A percentile compares a stretch with the other conserved stretches of the same genome.
phyloP scores from a whole-genome alignment of 2,113 vertebrate species.

The Notothenia coriiceps region DNA sequence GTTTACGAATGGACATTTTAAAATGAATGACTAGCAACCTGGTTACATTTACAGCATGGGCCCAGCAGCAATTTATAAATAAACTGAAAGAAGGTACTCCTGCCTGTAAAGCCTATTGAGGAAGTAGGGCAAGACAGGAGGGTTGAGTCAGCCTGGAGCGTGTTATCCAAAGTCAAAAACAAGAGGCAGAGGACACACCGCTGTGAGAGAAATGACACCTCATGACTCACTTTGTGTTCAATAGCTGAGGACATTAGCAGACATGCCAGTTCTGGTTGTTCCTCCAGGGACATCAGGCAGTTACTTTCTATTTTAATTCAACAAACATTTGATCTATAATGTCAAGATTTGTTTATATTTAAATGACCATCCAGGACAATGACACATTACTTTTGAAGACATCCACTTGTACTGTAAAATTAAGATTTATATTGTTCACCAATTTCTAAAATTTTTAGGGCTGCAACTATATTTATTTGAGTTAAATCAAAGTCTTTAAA shows the following conservation, averaged over 20 bases:
- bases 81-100: neutral
- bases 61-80: slow-evolving; percentile 1
- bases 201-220: slow-evolving; percentile 4
- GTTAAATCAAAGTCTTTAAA: neutral
- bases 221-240: slow-evolving; percentile 40
- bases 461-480: no score
- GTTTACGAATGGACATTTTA: neutral
- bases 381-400: no score
- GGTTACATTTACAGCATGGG: neutral
- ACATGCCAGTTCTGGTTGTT: neutral
- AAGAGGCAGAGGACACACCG: neutral
- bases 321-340: neutral
- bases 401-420: no score
- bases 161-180: slow-evolving; percentile 20
- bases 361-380: no score
- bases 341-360: neutral
- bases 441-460: no score
- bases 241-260: neutral
- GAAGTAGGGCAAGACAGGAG: slow-evolving; percentile 13
- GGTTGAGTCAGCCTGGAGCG: slow-evolving; percentile 9
- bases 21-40: slow-evolving; percentile 7
- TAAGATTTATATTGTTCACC: no score
- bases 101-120: neutral
- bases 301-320: neutral
- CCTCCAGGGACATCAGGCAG: neutral